Evolutionary conservation across 2,113 vertebrate genomes (phyloP), one percentile per base, ranked within the genome.

Genomic region (Saguinus imperator): DNA sequence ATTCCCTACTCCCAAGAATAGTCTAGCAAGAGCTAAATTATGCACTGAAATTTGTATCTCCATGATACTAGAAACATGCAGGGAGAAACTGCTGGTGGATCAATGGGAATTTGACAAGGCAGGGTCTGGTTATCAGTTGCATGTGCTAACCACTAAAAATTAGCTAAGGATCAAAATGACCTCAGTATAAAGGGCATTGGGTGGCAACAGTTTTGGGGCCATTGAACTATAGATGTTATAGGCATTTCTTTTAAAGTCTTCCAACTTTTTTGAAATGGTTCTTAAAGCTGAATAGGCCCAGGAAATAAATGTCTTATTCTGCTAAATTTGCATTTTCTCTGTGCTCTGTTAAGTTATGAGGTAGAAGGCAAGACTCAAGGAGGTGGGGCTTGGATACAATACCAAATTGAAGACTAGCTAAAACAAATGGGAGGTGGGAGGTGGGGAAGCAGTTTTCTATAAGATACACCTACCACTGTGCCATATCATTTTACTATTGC

Each of bases 221-320:
- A 0, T 4, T 87, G 75, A 76, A n/a, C 32, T 13, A 2, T 58
- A 35, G 35, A 83, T 25, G 18, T 12, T 40, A 5, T 72, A 45
- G 11, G 25, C n/a, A 5, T 87, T 93, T 96, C 73, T 91, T 91
- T 93, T 40, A 80, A 93, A 89, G 55, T 87, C 55, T 92, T 72
- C 40, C 27, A 80, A 8, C 21, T 95, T 43, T 88, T 91, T 93
- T 89, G 68, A 94, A 87, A 58, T 89, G 70, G 35, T 87, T 82
- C 89, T 96, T 50, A 45, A 50, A 70, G 58, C 1, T 32, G 76
- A 92, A 48, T 61, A 82, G 88, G 29, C n/a, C 32, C 32, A 35
- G 92, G 45, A 85, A 83, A 79, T 73, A 32, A 57, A 61, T 79
- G 43, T 8, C 14, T 17, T 66, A 18, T 18, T 27, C 52, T 88